Evolutionary conservation across 2,113 vertebrate species (phyloP), one percentile per base, ranked within the genome.

Genomic region (Coreoperca whiteheadi): DNA sequence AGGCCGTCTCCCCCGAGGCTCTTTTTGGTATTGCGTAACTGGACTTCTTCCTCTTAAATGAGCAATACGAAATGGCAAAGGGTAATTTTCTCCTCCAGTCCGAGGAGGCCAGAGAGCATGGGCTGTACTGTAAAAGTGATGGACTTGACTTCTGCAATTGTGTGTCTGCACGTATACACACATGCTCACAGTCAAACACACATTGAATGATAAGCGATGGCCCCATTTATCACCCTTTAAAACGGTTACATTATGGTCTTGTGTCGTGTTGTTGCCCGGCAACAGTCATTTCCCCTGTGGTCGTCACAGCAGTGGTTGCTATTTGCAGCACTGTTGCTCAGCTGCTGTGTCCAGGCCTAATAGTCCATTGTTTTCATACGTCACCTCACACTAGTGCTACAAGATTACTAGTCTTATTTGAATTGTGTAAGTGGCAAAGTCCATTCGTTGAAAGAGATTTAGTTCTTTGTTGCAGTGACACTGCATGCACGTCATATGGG

Each of bases 301-400:
- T 92, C 71, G 89, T 93, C 91, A 94, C 85, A 89, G 87, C 91
- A 89, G 82, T 72, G 85, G 92, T 92, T 94, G 76, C 92, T 94
- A 93, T 91, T 93, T 90, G 87, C 81, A 81, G 90, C 75, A 0
- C 74, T 72, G 83, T 90, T 93, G 84, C 90, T 88, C 83, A 71
- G 89, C 83, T 88, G 79, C 11, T 85, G 71, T 67, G 77, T 78
- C 74, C 87, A 79, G 68, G 70, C 46, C 73, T 30, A 59, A 84
- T 77, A 60, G 72, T 41, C 68, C 73, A 84, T 93, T 88, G 84
- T 92, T 88, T 89, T 87, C 75, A 39, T 75, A 56, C 41, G 3
- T 37, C 20, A 46, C 41, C 69, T 74, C 75, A 57, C 57, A 28
- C 37, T 54, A 3, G 51, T 25, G 32, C 66, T 85, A 50, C n/a